These are phyloP conservation scores for Paramormyrops hopkinsi DNA, from an alignment of 2,797 vertebrate species.

Conservation along the genomic window DNA sequence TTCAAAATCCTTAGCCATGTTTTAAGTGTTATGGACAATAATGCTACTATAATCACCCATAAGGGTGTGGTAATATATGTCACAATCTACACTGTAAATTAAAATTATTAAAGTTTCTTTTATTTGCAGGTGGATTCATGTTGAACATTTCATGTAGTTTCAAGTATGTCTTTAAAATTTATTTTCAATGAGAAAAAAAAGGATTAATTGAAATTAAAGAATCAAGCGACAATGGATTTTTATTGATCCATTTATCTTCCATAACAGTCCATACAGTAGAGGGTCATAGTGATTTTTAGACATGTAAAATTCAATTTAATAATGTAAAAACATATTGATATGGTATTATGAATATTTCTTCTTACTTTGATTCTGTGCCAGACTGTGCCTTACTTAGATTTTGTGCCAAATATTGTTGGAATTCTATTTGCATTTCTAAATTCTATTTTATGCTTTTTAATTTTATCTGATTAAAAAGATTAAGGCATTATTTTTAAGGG, in stretches of 20 bases:
- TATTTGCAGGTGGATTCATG: background rate
- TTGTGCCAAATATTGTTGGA: background rate
- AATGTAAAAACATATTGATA: background rate
- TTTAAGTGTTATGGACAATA: background rate
- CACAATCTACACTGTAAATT: background rate
- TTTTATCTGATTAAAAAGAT: background rate
- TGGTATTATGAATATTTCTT: constrained; percentile 15
- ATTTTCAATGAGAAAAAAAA: background rate
- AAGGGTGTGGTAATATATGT: background rate
- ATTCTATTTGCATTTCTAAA: background rate
- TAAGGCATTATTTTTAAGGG: background rate
- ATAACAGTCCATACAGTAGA: background rate
- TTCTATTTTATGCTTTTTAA: background rate
- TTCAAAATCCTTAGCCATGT: background rate
- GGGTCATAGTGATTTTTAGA: background rate
- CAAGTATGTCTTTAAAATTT: background rate
- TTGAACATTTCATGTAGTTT: background rate
- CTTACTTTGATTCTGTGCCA: background rate
- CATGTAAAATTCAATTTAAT: background rate
- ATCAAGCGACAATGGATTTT: background rate
- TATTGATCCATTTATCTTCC: background rate
- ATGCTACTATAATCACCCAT: background rate
- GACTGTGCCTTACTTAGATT: background rate
- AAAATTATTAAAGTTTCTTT: background rate
- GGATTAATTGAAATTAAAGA: background rate